Evolutionary conservation across 2,888 invertebrate genomes (phyloP).

Genomic region (Diaphora mendica): DNA sequence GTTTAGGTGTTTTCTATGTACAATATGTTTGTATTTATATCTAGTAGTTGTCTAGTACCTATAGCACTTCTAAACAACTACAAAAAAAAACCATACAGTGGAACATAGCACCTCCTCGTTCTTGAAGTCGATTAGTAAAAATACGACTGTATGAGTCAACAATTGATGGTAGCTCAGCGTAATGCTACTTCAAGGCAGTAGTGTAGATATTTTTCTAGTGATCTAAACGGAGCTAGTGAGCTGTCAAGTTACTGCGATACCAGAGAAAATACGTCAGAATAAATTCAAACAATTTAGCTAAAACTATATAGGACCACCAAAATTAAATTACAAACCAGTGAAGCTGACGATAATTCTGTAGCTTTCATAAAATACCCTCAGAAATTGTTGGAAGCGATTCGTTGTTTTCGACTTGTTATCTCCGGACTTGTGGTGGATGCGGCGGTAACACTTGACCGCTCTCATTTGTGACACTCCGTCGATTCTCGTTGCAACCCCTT

Average conservation of each 20-base stretch:
- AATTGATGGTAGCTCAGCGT: background rate
- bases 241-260: background rate
- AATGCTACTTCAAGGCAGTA: background rate
- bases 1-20: too few species aligned
- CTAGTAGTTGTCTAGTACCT: too few species aligned
- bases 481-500: conserved; percentile 27
- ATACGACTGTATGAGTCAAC: too few species aligned
- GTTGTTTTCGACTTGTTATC: conserved; percentile 56
- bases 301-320: background rate
- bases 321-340: conserved; percentile 28
- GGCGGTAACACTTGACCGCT: conserved; percentile 57
- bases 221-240: too few species aligned
- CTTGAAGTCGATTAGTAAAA: too few species aligned
- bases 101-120: too few species aligned
- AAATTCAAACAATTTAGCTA: background rate
- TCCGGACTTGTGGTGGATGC: conserved; percentile 63
- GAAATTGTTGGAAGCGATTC: conserved; percentile 36
- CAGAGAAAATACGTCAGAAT: background rate
- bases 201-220: background rate
- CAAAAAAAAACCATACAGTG: too few species aligned
- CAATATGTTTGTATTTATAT: too few species aligned
- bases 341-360: conserved; percentile 28
- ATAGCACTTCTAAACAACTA: too few species aligned
- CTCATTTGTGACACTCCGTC: conserved; percentile 60
- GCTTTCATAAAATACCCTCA: conserved; percentile 17